phyloP scores from a whole-genome alignment of 2,888 invertebrate species.

The Acanthococcus lagerstroemiae region DNA sequence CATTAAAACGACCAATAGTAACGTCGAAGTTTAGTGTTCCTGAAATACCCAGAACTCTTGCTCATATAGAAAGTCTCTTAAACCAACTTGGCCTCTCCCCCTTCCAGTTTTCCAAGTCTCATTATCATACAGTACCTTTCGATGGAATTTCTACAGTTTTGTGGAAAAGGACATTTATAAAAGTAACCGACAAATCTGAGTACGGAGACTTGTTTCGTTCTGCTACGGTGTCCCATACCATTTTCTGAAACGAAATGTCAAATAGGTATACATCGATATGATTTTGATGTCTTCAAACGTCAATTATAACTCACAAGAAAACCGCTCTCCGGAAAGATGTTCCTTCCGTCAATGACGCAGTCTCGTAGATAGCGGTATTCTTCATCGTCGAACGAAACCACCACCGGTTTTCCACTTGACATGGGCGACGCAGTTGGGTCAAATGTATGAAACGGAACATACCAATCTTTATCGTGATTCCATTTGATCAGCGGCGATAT shows the following conservation, averaged over 20 bases:
- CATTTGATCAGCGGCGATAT: slow-evolving; percentile 20
- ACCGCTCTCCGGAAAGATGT: slow-evolving; percentile 12
- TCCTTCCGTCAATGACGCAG: slow-evolving; percentile 8
- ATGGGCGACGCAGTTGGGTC: background rate
- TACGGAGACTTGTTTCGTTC: background rate
- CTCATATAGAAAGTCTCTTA: background rate
- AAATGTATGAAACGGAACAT: slow-evolving; percentile 17
- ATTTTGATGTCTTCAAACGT: background rate
- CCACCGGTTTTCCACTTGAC: background rate
- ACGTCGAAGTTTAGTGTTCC: slow-evolving; percentile 8
- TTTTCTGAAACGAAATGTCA: slow-evolving; percentile 13
- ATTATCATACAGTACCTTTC: slow-evolving; percentile 1
- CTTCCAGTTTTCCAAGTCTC: background rate
- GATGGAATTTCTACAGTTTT: slow-evolving; percentile 6
- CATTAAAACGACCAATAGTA: background rate
- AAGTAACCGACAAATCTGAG: slow-evolving; percentile 1
- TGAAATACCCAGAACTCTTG: background rate
- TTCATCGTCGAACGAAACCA: background rate
- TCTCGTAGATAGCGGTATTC: slow-evolving; percentile 10
- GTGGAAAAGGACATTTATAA: slow-evolving; percentile 6
- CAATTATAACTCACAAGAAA: slow-evolving; percentile 3
- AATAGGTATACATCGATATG: background rate
- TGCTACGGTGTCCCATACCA: slow-evolving; percentile 10
- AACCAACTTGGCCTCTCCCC: background rate
- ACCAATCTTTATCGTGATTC: slow-evolving; percentile 20